Evolutionary conservation across 2,797 vertebrate species (phyloP).

Genomic region (Muscicapa comitata): DNA sequence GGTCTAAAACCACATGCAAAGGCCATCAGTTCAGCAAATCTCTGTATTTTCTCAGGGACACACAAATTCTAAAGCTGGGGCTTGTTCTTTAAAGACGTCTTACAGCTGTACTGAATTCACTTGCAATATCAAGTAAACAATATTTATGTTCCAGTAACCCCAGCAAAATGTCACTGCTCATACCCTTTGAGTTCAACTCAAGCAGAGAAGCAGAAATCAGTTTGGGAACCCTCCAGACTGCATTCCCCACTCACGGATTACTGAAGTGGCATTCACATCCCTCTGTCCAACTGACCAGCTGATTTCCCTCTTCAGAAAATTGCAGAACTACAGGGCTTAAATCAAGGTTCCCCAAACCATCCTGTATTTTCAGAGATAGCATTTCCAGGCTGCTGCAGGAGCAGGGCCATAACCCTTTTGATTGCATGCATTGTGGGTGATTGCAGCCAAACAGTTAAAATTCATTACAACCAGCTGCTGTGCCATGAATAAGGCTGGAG

Average conservation of each 20-base stretch:
- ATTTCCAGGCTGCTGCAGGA: neutral
- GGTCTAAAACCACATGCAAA: neutral
- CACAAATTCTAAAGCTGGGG: neutral
- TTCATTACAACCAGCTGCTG: slow-evolving; percentile 23
- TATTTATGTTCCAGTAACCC: neutral
- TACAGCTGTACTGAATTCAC: neutral
- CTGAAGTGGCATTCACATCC: neutral
- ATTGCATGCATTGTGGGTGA: neutral
- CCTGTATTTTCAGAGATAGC: neutral
- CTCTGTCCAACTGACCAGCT: neutral
- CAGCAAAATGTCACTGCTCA: neutral
- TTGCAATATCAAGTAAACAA: neutral
- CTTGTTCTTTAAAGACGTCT: neutral
- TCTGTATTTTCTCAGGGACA: neutral
- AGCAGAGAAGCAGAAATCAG: neutral
- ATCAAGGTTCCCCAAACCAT: neutral
- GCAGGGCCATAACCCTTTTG: slow-evolving; percentile 8
- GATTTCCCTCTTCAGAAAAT: neutral
- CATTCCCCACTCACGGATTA: neutral
- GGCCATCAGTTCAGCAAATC: neutral
- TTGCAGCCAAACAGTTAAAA: slow-evolving; percentile 14
- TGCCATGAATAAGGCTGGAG: neutral
- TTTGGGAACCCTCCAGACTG: neutral
- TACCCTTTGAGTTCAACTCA: neutral
- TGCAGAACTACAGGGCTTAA: neutral